Conservation (phyloP, 1,140 invertebrate species). For the Ericerus pela region DNA sequence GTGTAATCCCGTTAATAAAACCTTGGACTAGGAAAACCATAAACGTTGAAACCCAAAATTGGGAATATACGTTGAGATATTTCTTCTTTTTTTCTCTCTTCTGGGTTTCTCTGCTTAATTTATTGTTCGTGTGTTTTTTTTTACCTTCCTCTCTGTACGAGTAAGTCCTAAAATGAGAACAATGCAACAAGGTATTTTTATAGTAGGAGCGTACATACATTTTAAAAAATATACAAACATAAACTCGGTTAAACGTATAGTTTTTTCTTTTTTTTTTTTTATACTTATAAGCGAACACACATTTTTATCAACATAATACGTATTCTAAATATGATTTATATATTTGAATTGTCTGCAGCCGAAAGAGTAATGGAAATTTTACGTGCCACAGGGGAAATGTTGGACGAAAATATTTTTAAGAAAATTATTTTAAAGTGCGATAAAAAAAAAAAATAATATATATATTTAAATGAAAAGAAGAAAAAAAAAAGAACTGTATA, state of each 20-base stretch:
- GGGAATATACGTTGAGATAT: conserved; percentile 1
- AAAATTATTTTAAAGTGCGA: conserved; percentile 8
- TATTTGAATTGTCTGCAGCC: conserved; percentile 7
- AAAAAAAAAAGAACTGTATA: no score
- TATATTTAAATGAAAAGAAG: no score
- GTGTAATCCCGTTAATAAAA: conserved; percentile 12
- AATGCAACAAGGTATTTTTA: conserved; percentile 11
- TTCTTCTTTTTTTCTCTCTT: neutral
- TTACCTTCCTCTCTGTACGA: no score
- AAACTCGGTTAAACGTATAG: neutral
- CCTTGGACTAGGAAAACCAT: neutral
- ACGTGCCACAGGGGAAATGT: conserved; percentile 9
- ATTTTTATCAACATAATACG: conserved; percentile 10
- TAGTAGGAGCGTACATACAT: conserved; percentile 8
- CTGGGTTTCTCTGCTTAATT: neutral
- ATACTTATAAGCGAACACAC: neutral
- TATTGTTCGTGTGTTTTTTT: neutral
- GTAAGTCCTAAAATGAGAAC: conserved; percentile 6
- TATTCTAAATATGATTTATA: conserved; percentile 8
- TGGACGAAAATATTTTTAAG: conserved; percentile 6
- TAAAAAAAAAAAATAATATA: conserved; percentile 1
- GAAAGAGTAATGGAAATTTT: conserved; percentile 11
- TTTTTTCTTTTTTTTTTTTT: neutral
- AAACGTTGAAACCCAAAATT: conserved; percentile 5
- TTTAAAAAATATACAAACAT: neutral